These are phyloP conservation scores for Oreochromis grahami DNA, from an alignment of 2,797 vertebrate genomes.

Conservation along the genomic window DNA sequence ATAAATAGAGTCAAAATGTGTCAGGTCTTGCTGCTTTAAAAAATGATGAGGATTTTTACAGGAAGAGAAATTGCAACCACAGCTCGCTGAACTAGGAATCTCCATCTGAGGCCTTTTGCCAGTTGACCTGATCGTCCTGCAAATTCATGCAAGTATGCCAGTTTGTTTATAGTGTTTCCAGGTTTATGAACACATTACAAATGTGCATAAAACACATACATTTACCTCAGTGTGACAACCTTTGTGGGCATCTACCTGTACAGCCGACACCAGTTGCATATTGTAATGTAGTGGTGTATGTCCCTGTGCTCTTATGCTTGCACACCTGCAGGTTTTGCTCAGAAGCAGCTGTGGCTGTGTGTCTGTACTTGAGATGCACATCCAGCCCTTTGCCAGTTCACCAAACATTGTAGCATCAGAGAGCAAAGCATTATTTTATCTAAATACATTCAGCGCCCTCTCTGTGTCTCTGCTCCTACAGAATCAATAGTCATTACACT, in stretches of 20 bases:
- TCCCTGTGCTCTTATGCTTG: neutral
- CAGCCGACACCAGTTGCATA: neutral
- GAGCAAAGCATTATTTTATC: slow-evolving; percentile 67
- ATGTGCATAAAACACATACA: neutral
- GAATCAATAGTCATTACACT: slow-evolving; percentile 73
- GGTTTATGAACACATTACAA: neutral
- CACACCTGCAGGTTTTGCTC: neutral
- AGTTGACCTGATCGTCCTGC: neutral
- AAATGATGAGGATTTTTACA: neutral
- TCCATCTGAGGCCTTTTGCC: neutral
- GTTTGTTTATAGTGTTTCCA: neutral
- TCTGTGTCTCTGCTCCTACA: slow-evolving; percentile 52
- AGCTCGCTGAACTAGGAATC: neutral
- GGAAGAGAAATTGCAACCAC: neutral
- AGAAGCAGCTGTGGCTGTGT: neutral
- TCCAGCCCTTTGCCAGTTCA: slow-evolving; percentile 8
- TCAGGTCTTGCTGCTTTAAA: neutral
- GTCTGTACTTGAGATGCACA: slow-evolving; percentile 30
- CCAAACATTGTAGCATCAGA: slow-evolving; percentile 22
- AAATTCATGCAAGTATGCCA: neutral
- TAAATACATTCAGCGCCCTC: slow-evolving; percentile 62
- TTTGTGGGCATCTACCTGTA: neutral
- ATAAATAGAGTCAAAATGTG: neutral
- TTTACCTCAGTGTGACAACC: neutral
- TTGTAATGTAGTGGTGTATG: neutral